Evolutionary conservation across 2,113 vertebrate genomes (phyloP), one percentile per base, ranked within the genome.

Genomic region (Puma concolor): DNA sequence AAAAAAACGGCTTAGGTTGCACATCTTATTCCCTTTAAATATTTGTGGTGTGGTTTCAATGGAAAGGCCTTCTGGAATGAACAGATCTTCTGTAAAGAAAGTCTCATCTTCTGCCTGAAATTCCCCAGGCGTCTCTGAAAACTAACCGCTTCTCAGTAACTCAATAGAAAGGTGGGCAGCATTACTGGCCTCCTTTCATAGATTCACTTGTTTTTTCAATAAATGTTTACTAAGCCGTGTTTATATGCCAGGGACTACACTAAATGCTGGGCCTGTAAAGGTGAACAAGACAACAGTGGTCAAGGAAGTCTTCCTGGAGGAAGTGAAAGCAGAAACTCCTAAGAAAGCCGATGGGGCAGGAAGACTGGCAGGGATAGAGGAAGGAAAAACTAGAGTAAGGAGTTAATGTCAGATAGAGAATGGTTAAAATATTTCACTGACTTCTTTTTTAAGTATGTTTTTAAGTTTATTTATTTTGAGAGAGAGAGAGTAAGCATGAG

Each of bases 1-100:
- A 66, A 44, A 38, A 87, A 83, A 91, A 79, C 11, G 66, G 23
- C 77, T 86, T 90, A 94, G 10, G 19, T 97, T 95, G 71, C 92
- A 72, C 16, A 81, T 72, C 25, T 88, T 36, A 79, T 95, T 72
- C 31, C 54, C 77, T 96, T 96, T 82, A 97, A 94, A 80, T 96
- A 92, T 87, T 83, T 94, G 76, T 69, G 27, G 48, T 92, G 33
- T 71, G 25, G 27, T 94, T 96, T 92, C 69, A 92, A 36, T 38
- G 29, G 52, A 94, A 87, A 95, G 60, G 36, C 76, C 72, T 72
- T 76, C 57, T 91, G 41, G 57, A 96, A 94, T 83, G 74, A 81
- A 93, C 13, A 91, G 23, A 25, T 6, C 17, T 60, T n/a, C 48
- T 91, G 87, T 96, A 95, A 97, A 82, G 36, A 95, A 83, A 87